Evolutionary conservation across 2,888 invertebrate genomes (phyloP).

Genomic region (Chouioia cunea): DNA sequence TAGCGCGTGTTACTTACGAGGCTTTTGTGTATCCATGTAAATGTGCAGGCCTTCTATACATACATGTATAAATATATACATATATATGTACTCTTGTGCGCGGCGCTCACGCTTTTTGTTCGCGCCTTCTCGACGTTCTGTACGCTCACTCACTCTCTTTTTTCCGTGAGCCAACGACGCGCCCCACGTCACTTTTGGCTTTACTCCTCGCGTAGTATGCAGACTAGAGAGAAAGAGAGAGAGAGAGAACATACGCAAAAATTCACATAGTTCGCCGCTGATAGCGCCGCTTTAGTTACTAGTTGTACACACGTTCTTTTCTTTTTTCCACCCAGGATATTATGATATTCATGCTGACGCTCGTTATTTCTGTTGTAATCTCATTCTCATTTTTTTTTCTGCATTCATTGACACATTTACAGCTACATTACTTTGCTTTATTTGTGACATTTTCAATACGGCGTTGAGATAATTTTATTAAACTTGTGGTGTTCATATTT

Average conservation of each 20-base stretch:
- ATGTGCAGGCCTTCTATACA: conserved; percentile 47
- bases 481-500: too few species aligned
- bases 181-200: neutral
- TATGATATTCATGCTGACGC: too few species aligned
- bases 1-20: conserved; percentile 50
- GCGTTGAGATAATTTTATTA: too few species aligned
- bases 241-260: neutral
- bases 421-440: too few species aligned
- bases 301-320: conserved; percentile 18
- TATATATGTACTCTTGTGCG: too few species aligned
- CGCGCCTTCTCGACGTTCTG: conserved; percentile 21
- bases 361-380: too few species aligned
- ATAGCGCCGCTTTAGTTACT: neutral
- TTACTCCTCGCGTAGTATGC: neutral
- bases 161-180: neutral
- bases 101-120: neutral
- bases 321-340: conserved; percentile 5
- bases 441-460: too few species aligned
- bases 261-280: conserved; percentile 6
- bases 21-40: conserved; percentile 52
- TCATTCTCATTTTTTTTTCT: too few species aligned
- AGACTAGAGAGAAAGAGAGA: neutral
- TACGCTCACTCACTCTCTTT: conserved; percentile 1
- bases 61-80: too few species aligned
- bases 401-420: too few species aligned